These are phyloP conservation scores for Ichneumoninae sp. DNA, from an alignment of 2,888 invertebrate species.

Conservation along the genomic window DNA sequence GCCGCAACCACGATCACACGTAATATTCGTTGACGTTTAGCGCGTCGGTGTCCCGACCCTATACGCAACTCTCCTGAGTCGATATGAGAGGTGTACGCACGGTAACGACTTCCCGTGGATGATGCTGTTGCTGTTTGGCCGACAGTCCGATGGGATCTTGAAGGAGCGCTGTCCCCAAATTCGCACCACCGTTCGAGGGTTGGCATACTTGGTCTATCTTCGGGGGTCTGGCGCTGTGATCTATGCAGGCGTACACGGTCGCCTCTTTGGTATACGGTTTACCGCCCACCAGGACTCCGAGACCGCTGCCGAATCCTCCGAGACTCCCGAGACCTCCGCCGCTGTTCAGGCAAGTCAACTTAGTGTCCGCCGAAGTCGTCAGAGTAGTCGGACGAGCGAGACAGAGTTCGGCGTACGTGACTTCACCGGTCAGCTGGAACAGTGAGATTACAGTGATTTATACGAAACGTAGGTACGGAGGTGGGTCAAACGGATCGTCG, in stretches of 20 bases:
- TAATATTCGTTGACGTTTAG: constrained; percentile 83
- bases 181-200: constrained; percentile 66
- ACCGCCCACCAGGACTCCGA: constrained; percentile 85
- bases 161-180: constrained; percentile 65
- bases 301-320: constrained; percentile 76
- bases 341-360: constrained; percentile 77
- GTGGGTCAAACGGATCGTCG: not conserved
- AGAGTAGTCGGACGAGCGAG: constrained; percentile 86
- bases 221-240: constrained; percentile 87
- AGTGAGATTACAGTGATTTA: not conserved
- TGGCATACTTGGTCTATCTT: constrained; percentile 75
- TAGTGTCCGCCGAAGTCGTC: constrained; percentile 82
- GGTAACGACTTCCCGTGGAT: constrained; percentile 82
- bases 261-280: constrained; percentile 87
- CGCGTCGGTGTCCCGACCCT: constrained; percentile 83
- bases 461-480: not conserved
- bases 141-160: constrained; percentile 66
- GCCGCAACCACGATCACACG: constrained; percentile 80
- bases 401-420: constrained; percentile 88
- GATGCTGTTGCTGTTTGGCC: constrained; percentile 76
- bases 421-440: constrained; percentile 85
- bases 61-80: constrained; percentile 83
- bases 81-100: constrained; percentile 83
- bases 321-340: constrained; percentile 80
- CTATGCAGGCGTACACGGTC: constrained; percentile 91